phyloP scores from a whole-genome alignment of 2,797 vertebrate genomes.

The Phyllotis vaccarum region DNA sequence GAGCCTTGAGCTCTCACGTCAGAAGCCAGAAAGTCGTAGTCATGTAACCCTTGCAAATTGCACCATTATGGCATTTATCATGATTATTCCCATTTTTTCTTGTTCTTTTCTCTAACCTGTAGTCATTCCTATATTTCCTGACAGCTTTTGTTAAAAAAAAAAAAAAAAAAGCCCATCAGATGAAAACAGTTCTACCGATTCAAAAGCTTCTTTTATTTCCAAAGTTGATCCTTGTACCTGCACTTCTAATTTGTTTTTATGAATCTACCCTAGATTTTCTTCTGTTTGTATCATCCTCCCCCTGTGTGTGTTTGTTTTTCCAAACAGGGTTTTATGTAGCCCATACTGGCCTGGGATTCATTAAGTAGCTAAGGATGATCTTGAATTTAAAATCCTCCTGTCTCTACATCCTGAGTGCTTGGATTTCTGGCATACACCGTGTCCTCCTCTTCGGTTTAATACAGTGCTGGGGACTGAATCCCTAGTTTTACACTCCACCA shows the following conservation, averaged over 20 bases:
- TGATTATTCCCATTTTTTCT: background rate
- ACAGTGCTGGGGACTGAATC: background rate
- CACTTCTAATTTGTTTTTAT: conserved; percentile 21
- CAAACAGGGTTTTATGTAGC: background rate
- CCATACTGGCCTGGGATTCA: background rate
- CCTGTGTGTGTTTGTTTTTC: too few species aligned
- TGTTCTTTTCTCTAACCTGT: background rate
- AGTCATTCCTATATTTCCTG: background rate
- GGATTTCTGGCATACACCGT: background rate
- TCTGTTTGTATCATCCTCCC: background rate
- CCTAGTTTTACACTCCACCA: background rate
- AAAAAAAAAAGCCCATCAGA: background rate
- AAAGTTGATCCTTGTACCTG: conserved; percentile 17
- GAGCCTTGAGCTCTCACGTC: background rate
- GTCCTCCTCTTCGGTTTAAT: background rate
- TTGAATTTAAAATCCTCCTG: background rate
- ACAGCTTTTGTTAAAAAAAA: background rate
- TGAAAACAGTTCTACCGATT: background rate
- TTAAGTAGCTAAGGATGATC: background rate
- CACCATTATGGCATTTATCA: background rate
- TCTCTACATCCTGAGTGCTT: background rate
- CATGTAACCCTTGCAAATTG: background rate
- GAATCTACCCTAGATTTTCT: background rate
- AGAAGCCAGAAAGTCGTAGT: background rate
- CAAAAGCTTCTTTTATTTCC: conserved; percentile 12